Base-by-base conservation (phyloP, 2,113 vertebrate genomes). In the Taurulus bubalis region DNA sequence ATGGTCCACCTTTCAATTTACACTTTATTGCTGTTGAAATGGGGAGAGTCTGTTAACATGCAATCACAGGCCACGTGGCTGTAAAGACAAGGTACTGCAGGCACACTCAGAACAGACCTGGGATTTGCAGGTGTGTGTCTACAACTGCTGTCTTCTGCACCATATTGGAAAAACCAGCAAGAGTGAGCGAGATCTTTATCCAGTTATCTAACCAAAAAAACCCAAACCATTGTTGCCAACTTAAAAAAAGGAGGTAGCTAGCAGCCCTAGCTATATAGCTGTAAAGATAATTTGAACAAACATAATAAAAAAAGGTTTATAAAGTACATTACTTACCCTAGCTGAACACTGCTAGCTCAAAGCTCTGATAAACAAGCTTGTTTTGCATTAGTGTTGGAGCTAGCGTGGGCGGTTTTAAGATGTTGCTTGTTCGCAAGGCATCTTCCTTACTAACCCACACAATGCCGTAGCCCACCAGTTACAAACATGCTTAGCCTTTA, bases 1-100 rank as follows among this genome's bases (percentile, higher is more conserved):
- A 34, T 22, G 30, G 67, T 80, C 89, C 83, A 89, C 80, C 91
- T 86, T 87, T 91, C 90, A 89, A 82, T 90, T 91, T 72, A 68
- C 71, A 69, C 80, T 90, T 93, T 89, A 93, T 88, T 90, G 87
- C 88, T 55, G 67, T 45, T 63, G 76, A 90, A 92, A 88, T 85
- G 59, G 77, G 77, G 55, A 12, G 74, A 83, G 62, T 85, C 84
- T 86, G 79, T 81, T 73, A 87, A 88, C 85, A 22, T 91, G 85
- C 92, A 90, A 89, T 94, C 85, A 86, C 55, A 80, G 79, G 49
- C 59, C 91, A 87, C 85, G 62, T 81, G 91, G 72, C 85, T 77
- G 12, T 91, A 85, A 93, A 87, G 81, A 87, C 76, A 49, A 86
- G 68, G 74, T 78, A 76, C 71, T 53, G 36, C 71, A 47, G 64